Evolutionary conservation across 2,797 vertebrate genomes (phyloP).

Genomic region (Neopelma chrysocephalum): DNA sequence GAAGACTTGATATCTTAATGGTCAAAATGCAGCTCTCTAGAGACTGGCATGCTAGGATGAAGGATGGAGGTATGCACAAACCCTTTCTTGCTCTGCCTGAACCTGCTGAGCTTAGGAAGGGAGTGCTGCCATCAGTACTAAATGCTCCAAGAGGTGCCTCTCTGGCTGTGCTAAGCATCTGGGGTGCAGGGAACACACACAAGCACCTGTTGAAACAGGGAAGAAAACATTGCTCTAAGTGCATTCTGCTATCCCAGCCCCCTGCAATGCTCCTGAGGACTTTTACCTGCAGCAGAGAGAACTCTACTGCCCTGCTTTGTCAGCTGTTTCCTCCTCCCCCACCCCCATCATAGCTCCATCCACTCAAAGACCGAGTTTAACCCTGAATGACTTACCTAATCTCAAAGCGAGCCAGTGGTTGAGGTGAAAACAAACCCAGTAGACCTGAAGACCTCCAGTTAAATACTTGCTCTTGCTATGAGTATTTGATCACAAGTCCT

Average conservation of each 20-base stretch:
- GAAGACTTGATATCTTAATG: neutral
- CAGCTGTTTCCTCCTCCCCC: neutral
- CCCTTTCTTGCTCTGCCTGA: neutral
- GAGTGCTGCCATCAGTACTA: neutral
- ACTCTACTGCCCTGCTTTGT: neutral
- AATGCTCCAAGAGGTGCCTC: neutral
- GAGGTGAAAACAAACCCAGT: neutral
- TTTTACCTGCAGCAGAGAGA: neutral
- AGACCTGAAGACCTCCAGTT: neutral
- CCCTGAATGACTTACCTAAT: conserved; percentile 19
- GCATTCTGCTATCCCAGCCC: neutral
- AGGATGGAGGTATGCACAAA: neutral
- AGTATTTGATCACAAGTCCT: neutral
- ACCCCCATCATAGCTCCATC: neutral
- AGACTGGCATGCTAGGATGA: neutral
- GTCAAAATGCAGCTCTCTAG: neutral
- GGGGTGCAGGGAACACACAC: neutral
- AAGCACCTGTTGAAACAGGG: conserved; percentile 14
- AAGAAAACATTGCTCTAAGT: neutral
- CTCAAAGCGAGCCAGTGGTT: neutral
- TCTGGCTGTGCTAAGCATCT: neutral
- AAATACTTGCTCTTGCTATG: neutral
- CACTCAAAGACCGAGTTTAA: neutral
- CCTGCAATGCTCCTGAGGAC: neutral
- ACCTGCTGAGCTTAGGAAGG: neutral